phyloP scores from a whole-genome alignment of 2,888 invertebrate species.

The Oscheius sp. region DNA sequence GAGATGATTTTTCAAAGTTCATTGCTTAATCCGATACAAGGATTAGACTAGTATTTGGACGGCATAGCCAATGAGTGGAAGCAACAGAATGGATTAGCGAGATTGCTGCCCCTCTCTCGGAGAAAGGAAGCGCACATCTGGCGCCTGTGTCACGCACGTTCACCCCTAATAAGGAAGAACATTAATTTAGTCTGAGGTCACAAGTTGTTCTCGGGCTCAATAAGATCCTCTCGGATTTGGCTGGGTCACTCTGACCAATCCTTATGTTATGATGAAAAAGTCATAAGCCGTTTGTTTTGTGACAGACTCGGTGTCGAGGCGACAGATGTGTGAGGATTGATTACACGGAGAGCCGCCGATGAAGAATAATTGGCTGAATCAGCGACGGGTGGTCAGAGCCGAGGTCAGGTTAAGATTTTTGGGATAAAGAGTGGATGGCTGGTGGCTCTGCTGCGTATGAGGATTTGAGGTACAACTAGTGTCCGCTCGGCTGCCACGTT shows the following conservation, averaged over 20 bases:
- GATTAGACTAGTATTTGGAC: slow-evolving; percentile 21
- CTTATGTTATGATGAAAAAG: background rate
- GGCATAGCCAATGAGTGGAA: slow-evolving; percentile 27
- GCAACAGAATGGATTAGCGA: slow-evolving; percentile 32
- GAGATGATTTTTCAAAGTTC: background rate
- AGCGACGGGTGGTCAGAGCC: too few relatives aligned
- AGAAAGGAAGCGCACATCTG: slow-evolving; percentile 29
- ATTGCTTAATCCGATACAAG: background rate
- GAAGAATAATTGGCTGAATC: slow-evolving; percentile 27
- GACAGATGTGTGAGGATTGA: slow-evolving; percentile 29
- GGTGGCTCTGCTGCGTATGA: too few relatives aligned
- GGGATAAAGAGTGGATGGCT: background rate
- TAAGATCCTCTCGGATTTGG: background rate
- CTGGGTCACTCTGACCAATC: background rate
- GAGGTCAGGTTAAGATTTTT: background rate
- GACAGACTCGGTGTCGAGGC: slow-evolving; percentile 24
- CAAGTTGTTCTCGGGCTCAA: background rate
- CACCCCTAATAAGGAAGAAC: slow-evolving; percentile 3
- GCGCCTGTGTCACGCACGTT: slow-evolving; percentile 20
- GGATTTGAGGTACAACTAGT: too few relatives aligned
- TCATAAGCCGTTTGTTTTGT: slow-evolving; percentile 21
- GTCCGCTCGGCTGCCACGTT: slow-evolving; percentile 19
- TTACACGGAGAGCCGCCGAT: slow-evolving; percentile 25
- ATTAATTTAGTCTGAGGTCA: background rate
- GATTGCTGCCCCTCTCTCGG: slow-evolving; percentile 22